A percentile compares a stretch with the other conserved stretches of the same genome.
Conservation (phyloP, 1,140 invertebrate genomes). For the Dendrolimus punctatus region DNA sequence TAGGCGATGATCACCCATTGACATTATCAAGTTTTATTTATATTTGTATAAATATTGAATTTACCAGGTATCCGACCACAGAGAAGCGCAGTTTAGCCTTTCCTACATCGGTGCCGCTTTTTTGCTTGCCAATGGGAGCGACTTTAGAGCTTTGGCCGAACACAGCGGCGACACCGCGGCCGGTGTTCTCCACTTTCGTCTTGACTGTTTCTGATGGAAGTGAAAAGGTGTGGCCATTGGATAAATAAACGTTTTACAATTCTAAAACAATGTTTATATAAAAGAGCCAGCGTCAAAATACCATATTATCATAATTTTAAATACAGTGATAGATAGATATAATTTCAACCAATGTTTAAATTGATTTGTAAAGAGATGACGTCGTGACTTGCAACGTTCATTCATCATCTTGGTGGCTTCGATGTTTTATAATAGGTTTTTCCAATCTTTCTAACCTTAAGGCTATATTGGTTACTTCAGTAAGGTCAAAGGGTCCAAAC, state of each 20-base stretch:
- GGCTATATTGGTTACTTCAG: too few species aligned
- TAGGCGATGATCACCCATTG: too few species aligned
- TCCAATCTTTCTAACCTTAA: too few species aligned
- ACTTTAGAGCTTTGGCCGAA: slow-evolving; percentile 97
- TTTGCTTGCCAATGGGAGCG: slow-evolving; percentile 99
- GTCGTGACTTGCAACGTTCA: too few species aligned
- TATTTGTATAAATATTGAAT: slow-evolving; percentile 5
- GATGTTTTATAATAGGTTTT: too few species aligned
- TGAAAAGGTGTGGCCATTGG: slow-evolving; percentile 77
- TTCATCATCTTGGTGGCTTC: too few species aligned
- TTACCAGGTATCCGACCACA: slow-evolving; percentile 81
- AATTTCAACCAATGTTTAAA: too few species aligned
- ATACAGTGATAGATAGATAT: too few species aligned
- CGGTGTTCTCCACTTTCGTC: slow-evolving; percentile 98
- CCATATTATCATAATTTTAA: too few species aligned
- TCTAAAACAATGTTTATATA: neutral
- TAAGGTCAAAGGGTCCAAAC: too few species aligned
- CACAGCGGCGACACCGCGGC: slow-evolving; percentile 84
- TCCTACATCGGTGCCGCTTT: slow-evolving; percentile 92
- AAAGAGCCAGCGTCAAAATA: too few species aligned
- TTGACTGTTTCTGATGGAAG: slow-evolving; percentile 94
- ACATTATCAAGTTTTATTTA: neutral
- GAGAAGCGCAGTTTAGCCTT: slow-evolving; percentile 89
- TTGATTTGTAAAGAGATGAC: too few species aligned
- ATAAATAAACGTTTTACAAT: slow-evolving; percentile 1